Conservation (phyloP, 2,888 invertebrate genomes). For the Caenorhabditis parvicauda region DNA sequence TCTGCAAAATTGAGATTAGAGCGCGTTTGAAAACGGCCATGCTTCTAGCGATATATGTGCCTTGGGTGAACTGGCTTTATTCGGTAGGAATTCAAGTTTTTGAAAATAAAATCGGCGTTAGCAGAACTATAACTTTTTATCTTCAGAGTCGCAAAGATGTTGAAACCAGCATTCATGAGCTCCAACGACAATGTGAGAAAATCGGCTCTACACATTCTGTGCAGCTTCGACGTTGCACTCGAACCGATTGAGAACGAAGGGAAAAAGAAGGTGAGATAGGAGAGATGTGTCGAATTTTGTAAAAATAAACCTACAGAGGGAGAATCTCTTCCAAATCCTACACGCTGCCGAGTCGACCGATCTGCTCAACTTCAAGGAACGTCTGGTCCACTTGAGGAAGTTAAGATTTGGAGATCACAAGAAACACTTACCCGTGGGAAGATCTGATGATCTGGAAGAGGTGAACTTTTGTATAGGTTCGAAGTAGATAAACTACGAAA, state of each 20-base stretch:
- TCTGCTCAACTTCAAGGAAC: constrained; percentile 79
- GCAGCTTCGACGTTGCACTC: constrained; percentile 25
- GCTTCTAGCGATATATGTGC: too few species aligned
- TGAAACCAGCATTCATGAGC: constrained; percentile 21
- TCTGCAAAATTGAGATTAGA: too few species aligned
- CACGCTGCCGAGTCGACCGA: constrained; percentile 73
- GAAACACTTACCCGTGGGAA: constrained; percentile 28
- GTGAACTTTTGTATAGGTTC: too few species aligned
- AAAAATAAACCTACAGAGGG: constrained; percentile 4
- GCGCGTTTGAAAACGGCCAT: too few species aligned
- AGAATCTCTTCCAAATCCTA: constrained; percentile 31
- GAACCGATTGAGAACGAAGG: constrained; percentile 20
- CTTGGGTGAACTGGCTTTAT: too few species aligned
- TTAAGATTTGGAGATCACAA: constrained; percentile 28
- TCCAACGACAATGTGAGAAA: constrained; percentile 24
- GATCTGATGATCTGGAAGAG: constrained; percentile 22
- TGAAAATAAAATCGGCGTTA: background rate
- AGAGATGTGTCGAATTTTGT: background rate
- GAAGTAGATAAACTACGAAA: too few species aligned
- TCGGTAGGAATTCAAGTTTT: too few species aligned
- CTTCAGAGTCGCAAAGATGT: constrained; percentile 12
- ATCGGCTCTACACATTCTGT: constrained; percentile 35
- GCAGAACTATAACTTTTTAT: background rate
- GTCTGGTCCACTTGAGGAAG: constrained; percentile 69
- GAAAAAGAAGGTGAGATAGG: constrained; percentile 5